A percentile compares a stretch with the other conserved stretches of the same genome.
Evolutionary conservation across 1,140 invertebrate species (phyloP).

Genomic region (Panulirus ornatus): DNA sequence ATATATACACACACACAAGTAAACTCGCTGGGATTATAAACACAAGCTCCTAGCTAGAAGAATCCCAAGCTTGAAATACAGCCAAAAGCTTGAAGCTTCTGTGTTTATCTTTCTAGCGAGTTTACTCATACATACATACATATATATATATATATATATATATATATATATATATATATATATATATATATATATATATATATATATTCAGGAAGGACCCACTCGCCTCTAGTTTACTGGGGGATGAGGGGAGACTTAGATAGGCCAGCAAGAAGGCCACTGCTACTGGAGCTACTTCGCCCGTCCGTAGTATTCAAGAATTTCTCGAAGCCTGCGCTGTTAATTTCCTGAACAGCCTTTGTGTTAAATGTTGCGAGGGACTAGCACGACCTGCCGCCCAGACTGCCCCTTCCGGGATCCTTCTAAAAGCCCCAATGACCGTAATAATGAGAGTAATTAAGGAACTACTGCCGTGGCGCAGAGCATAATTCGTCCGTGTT

Average conservation of each 20-base stretch:
- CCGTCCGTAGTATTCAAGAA: neutral
- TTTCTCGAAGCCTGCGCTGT: neutral
- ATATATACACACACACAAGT: conserved; percentile 42
- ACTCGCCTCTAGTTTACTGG: too few species aligned
- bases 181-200: too few species aligned
- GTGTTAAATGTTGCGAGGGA: conserved; percentile 9
- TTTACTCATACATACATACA: too few species aligned
- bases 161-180: too few species aligned
- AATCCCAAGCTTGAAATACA: neutral
- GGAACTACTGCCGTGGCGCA: neutral
- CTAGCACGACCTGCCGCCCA: neutral
- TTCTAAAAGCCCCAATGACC: neutral
- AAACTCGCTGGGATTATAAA: neutral
- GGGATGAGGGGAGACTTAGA: too few species aligned
- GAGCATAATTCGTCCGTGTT: conserved; percentile 2
- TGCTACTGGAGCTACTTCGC: neutral
- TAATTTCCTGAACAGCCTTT: conserved; percentile 7
- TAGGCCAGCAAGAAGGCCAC: neutral
- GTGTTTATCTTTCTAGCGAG: too few species aligned
- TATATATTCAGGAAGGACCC: too few species aligned
- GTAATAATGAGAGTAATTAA: conserved; percentile 24
- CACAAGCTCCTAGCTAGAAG: neutral
- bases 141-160: neutral
- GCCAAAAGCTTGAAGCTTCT: too few species aligned
- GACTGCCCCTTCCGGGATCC: neutral